These are phyloP conservation scores for Syngnathus acus DNA, from an alignment of 2,797 vertebrate genomes.

Conservation along the genomic window DNA sequence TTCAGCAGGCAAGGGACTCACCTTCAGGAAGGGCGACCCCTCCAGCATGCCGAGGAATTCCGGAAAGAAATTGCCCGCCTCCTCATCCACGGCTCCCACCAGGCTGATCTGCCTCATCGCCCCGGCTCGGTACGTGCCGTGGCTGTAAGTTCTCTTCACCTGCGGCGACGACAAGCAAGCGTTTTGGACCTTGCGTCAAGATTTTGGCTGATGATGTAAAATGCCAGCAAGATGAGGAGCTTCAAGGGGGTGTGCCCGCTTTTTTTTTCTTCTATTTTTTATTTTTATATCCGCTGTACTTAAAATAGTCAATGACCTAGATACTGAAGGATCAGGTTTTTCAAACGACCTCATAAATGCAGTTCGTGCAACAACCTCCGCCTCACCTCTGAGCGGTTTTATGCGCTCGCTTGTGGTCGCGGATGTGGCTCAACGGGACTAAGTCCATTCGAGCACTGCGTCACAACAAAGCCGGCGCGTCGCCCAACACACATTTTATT, in stretches of 20 bases:
- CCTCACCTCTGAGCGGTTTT: constrained; percentile 3
- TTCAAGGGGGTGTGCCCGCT: no score
- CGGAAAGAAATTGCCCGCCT: constrained; percentile 96
- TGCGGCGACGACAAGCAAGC: constrained; percentile 35
- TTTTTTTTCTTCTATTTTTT: no score
- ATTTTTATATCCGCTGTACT: background rate
- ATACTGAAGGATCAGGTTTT: background rate
- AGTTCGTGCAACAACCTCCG: constrained; percentile 9
- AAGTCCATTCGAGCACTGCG: constrained; percentile 38
- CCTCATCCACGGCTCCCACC: constrained; percentile 96
- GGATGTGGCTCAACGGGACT: background rate
- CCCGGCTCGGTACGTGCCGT: constrained; percentile 94
- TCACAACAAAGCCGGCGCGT: constrained; percentile 38
- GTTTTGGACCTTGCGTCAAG: no score
- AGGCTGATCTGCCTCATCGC: constrained; percentile 98
- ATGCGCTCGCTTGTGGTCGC: background rate
- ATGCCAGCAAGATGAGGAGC: no score
- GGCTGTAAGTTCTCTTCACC: constrained; percentile 96
- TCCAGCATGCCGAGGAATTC: constrained; percentile 93
- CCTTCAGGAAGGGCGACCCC: constrained; percentile 93
- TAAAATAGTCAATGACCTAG: background rate
- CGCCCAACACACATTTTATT: constrained; percentile 24
- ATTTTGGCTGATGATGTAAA: no score
- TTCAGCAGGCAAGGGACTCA: constrained; percentile 54
- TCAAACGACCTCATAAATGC: background rate